Conservation (phyloP, 2,888 invertebrate genomes). For the Uropetala carovei region DNA sequence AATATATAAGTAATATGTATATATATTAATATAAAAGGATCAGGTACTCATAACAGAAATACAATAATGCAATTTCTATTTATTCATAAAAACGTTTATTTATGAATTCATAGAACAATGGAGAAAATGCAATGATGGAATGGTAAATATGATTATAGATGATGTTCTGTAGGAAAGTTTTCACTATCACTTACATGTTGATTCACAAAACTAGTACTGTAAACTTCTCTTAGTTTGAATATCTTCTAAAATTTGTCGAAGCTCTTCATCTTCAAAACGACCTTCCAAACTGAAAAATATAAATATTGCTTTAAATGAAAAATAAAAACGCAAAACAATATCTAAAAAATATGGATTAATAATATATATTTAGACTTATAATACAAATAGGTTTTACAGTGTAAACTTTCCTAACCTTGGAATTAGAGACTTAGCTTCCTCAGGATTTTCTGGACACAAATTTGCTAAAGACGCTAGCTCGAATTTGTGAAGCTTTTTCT, state of each 20-base stretch:
- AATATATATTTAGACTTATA: neutral
- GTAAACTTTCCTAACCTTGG: slow-evolving; percentile 79
- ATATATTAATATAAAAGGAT: too few species aligned
- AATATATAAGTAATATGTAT: too few species aligned
- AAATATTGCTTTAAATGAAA: slow-evolving; percentile 60
- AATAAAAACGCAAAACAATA: too few species aligned
- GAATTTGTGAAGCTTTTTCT: slow-evolving; percentile 98
- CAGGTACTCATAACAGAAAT: too few species aligned
- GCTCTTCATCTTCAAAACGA: slow-evolving; percentile 97
- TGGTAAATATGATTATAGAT: neutral
- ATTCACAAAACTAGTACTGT: slow-evolving; percentile 82
- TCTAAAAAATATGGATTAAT: too few species aligned
- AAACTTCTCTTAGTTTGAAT: slow-evolving; percentile 98
- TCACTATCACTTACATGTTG: too few species aligned
- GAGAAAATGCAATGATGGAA: neutral
- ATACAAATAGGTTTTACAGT: neutral
- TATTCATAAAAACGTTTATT: too few species aligned
- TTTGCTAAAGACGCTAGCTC: slow-evolving; percentile 98
- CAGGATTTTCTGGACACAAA: slow-evolving; percentile 98
- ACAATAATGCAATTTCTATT: too few species aligned
- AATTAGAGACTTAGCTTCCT: slow-evolving; percentile 98
- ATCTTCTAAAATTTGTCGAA: slow-evolving; percentile 97
- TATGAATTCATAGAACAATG: neutral
- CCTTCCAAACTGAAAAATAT: slow-evolving; percentile 86
- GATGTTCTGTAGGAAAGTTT: too few species aligned